A percentile compares a stretch with the other conserved stretches of the same genome.
Conservation (phyloP, 2,888 invertebrate species). For the Petrolisthes manimaculis region DNA sequence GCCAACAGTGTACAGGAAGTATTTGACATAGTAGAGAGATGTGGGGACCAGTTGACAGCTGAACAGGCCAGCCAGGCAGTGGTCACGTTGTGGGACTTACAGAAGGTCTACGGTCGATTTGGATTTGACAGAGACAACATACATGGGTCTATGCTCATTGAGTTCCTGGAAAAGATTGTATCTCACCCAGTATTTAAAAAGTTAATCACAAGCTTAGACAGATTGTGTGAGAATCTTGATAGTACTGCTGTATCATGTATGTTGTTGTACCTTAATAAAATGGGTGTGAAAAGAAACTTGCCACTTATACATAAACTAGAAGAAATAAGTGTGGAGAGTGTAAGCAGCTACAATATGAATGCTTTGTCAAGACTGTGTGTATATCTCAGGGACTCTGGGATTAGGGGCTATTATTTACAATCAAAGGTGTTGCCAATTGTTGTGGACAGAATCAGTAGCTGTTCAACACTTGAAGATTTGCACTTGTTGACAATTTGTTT, state of each 20-base stretch:
- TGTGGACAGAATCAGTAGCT: slow-evolving; percentile 17
- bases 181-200: slow-evolving; percentile 41
- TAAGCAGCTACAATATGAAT: slow-evolving; percentile 33
- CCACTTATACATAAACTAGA: slow-evolving; percentile 38
- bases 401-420: slow-evolving; percentile 38
- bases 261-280: slow-evolving; percentile 42
- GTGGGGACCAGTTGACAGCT: slow-evolving; percentile 7
- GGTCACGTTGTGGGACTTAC: slow-evolving; percentile 52
- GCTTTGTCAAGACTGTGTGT: slow-evolving; percentile 52
- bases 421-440: slow-evolving; percentile 33
- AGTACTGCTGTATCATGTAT: slow-evolving; percentile 40
- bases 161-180: slow-evolving; percentile 38
- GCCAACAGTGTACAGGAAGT: slow-evolving; percentile 55
- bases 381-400: slow-evolving; percentile 39
- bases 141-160: neutral
- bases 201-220: slow-evolving; percentile 16
- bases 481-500: slow-evolving; percentile 50
- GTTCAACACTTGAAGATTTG: slow-evolving; percentile 39
- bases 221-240: slow-evolving; percentile 27
- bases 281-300: slow-evolving; percentile 30
- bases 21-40: slow-evolving; percentile 40
- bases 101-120: slow-evolving; percentile 51
- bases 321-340: slow-evolving; percentile 21
- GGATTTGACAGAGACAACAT: slow-evolving; percentile 23
- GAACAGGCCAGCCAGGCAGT: slow-evolving; percentile 50